A percentile compares a stretch with the other conserved stretches of the same genome.
phyloP scores from a whole-genome alignment of 2,113 vertebrate species.

The Gasterosteus aculeatus region DNA sequence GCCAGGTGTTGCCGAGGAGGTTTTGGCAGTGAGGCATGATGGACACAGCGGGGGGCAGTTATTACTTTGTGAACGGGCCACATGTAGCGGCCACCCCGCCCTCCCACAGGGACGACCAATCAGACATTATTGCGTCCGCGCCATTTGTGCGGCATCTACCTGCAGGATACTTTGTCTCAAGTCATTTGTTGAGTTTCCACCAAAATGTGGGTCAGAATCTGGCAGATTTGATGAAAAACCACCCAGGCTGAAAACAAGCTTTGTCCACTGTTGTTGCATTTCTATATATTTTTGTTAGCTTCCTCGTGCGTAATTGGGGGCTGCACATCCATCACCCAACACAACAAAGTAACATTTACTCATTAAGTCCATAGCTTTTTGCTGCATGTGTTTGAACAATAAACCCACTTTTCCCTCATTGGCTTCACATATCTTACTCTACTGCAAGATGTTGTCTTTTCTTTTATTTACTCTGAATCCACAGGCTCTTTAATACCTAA shows the following conservation, averaged over 20 bases:
- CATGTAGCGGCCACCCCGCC: constrained; percentile 10
- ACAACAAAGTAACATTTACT: neutral
- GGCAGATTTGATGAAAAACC: neutral
- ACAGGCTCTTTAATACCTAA: neutral
- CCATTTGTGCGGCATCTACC: neutral
- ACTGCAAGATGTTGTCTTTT: neutral
- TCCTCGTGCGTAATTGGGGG: no score
- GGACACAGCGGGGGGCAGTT: constrained; percentile 46
- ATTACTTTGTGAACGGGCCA: constrained; percentile 45
- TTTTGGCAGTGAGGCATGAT: constrained; percentile 65
- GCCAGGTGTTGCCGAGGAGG: constrained; percentile 68
- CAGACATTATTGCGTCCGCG: constrained; percentile 36
- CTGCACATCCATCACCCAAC: no score
- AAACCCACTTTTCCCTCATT: neutral
- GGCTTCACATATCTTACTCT: neutral
- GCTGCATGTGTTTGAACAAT: neutral
- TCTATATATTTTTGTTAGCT: no score
- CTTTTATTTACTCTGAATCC: neutral
- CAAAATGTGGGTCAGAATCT: neutral
- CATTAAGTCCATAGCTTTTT: neutral
- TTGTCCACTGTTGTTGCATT: no score
- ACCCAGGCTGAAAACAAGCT: no score
- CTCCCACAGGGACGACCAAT: constrained; percentile 34
- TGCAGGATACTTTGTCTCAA: neutral
- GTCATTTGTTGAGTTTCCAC: constrained; percentile 1